A percentile compares a stretch with the other conserved stretches of the same genome.
Conservation (phyloP, 2,888 invertebrate species). For the Sinodicranocentrus sp. region DNA sequence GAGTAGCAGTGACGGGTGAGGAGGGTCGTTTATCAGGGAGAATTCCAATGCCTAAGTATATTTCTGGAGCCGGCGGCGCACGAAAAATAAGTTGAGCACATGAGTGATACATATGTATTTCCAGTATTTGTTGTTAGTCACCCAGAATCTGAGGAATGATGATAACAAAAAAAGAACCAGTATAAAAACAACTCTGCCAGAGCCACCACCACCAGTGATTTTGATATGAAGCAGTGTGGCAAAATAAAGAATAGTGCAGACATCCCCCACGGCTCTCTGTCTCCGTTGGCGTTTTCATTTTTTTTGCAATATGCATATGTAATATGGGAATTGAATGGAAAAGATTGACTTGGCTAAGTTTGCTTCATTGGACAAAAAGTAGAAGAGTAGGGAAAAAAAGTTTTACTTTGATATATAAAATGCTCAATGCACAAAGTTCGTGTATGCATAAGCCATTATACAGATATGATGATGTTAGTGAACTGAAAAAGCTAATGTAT, state of each 20-base stretch:
- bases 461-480: too few relatives aligned
- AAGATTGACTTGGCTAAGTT: conserved; percentile 36
- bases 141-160: conserved; percentile 38
- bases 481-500: too few relatives aligned
- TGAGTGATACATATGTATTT: conserved; percentile 15
- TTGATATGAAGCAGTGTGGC: too few relatives aligned
- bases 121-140: conserved; percentile 18
- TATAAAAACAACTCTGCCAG: not conserved
- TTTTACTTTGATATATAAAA: not conserved
- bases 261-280: conserved; percentile 36
- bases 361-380: conserved; percentile 21
- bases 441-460: too few relatives aligned
- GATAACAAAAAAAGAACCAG: conserved; percentile 10
- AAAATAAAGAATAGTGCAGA: conserved; percentile 38
- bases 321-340: not conserved
- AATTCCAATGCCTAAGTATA: conserved; percentile 33
- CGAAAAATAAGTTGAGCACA: not conserved
- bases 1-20: conserved; percentile 27
- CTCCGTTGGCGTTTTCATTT: conserved; percentile 24
- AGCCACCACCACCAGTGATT: not conserved
- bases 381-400: conserved; percentile 5
- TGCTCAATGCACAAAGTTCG: too few relatives aligned
- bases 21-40: conserved; percentile 38
- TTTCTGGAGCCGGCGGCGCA: conserved; percentile 24
- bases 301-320: conserved; percentile 23